Conservation (phyloP, 2,113 vertebrate genomes). For the Chelonoidis abingdonii region DNA sequence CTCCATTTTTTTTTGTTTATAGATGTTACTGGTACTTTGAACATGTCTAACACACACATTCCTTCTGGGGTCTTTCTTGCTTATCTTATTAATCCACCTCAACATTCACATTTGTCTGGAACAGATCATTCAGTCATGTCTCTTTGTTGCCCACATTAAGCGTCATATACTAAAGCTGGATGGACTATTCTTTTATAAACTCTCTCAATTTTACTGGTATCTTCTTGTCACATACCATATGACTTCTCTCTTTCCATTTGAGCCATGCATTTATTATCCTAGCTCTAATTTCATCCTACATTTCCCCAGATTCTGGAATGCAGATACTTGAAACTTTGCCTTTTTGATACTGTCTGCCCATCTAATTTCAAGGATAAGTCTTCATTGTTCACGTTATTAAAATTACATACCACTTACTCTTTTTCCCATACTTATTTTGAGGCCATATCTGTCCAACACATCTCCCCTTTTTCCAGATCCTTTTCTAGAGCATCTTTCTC, state of each 20-base stretch:
- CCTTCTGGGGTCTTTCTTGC: background rate
- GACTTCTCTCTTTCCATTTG: background rate
- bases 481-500: background rate
- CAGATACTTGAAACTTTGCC: background rate
- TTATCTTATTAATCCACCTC: background rate
- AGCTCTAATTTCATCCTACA: background rate
- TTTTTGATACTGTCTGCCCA: background rate
- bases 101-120: background rate
- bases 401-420: background rate
- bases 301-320: background rate
- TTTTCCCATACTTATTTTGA: background rate
- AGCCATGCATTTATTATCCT: background rate
- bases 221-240: background rate
- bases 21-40: background rate
- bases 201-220: background rate
- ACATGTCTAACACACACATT: background rate
- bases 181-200: background rate
- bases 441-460: background rate
- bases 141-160: background rate
- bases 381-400: background rate
- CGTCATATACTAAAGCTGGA: background rate
- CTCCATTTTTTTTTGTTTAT: background rate
- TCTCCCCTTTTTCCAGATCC: background rate
- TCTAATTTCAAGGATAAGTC: background rate
- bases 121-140: background rate